These are phyloP conservation scores for Nannoperca obscura DNA, from an alignment of 2,797 vertebrate species.

Conservation along the genomic window DNA sequence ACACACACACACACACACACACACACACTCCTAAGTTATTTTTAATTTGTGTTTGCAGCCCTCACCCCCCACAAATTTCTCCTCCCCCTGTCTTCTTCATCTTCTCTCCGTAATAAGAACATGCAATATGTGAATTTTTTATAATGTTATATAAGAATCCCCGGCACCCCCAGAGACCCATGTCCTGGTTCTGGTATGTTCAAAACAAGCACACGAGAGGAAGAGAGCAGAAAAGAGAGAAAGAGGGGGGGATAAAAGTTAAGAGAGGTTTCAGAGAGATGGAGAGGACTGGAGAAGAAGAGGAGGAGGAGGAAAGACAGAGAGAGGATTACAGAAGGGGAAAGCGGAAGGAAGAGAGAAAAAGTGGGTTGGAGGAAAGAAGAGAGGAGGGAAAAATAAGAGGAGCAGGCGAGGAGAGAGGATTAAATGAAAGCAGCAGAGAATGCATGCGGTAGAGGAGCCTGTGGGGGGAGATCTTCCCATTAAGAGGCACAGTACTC, in stretches of 20 bases:
- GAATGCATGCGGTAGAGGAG: slow-evolving; percentile 70
- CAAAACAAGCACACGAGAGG: slow-evolving; percentile 80
- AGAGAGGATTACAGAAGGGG: slow-evolving; percentile 47
- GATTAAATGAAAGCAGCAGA: slow-evolving; percentile 76
- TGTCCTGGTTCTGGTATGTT: slow-evolving; percentile 84
- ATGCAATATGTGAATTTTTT: slow-evolving; percentile 86
- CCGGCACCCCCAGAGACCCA: slow-evolving; percentile 82
- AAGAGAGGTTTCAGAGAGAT: slow-evolving; percentile 62
- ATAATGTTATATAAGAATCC: slow-evolving; percentile 86
- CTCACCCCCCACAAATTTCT: slow-evolving; percentile 21
- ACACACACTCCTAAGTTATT: slow-evolving; percentile 52
- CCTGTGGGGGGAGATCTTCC: slow-evolving; percentile 82
- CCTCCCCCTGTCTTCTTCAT: slow-evolving; percentile 43
- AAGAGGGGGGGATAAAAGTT: slow-evolving; percentile 44
- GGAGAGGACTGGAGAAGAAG: slow-evolving; percentile 39
- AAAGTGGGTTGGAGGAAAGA: slow-evolving; percentile 39
- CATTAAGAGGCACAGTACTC: slow-evolving; percentile 76
- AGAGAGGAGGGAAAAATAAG: slow-evolving; percentile 39
- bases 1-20: slow-evolving; percentile 1
- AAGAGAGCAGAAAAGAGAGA: slow-evolving; percentile 49
- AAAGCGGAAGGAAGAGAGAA: slow-evolving; percentile 51
- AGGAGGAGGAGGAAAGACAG: slow-evolving; percentile 20
- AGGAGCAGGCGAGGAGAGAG: slow-evolving; percentile 57
- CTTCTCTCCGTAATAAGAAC: slow-evolving; percentile 77
- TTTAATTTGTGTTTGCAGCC: slow-evolving; percentile 73